These are phyloP conservation scores for Heliocidaris tuberculata DNA, from an alignment of 35 echinoderm and acorn worm species.

Conservation along the genomic window DNA sequence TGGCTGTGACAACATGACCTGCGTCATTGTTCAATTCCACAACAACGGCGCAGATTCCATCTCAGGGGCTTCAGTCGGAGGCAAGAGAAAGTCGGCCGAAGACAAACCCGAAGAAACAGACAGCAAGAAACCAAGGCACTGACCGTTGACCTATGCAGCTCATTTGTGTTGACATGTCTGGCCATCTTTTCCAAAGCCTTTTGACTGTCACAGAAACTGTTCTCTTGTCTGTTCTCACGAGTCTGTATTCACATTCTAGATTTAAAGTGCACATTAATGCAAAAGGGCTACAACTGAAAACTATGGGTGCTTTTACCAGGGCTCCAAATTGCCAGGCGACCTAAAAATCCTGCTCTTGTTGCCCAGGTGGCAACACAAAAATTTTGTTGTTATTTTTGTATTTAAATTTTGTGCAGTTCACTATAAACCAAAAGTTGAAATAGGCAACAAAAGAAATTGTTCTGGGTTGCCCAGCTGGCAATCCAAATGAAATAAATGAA, in stretches of 20 bases:
- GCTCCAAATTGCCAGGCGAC: no score
- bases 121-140: constrained; percentile 54
- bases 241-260: not conserved
- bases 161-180: not conserved
- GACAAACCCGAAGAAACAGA: constrained; percentile 27
- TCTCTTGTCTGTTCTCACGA: not conserved
- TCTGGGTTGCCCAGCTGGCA: no score
- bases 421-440: no score
- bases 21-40: constrained; percentile 84
- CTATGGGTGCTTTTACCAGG: no score
- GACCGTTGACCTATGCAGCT: not conserved
- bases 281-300: not conserved
- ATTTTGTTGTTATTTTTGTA: no score
- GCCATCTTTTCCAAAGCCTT: no score
- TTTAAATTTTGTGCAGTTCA: no score
- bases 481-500: no score
- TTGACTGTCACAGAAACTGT: not conserved
- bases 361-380: no score
- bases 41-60: not conserved
- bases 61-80: not conserved
- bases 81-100: constrained; percentile 60
- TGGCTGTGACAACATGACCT: constrained; percentile 99
- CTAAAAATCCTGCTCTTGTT: no score
- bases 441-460: no score
- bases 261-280: not conserved